Base-by-base conservation (phyloP, 92 coral and sea anemone genomes). In the Anthopleura xanthogrammica region DNA sequence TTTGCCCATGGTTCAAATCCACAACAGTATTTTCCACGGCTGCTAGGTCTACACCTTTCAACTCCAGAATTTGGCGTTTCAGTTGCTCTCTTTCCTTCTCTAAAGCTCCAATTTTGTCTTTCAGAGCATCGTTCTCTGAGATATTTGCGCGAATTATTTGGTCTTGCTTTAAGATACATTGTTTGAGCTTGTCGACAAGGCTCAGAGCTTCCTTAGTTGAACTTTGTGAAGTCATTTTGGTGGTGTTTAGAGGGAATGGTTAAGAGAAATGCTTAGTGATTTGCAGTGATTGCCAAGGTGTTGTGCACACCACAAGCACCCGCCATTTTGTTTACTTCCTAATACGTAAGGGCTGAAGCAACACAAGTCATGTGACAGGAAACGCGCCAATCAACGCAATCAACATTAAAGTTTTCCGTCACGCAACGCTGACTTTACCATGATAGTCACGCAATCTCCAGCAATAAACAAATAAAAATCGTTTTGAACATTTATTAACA, bases 91-190 rank as follows among this genome's bases (percentile, higher is more conserved):
- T 86, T 85, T 93, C 98, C 73, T 84, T 88, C 83, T 93, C 98
- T 41, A 93, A 85, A 50, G 79, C 83, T 60, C 71, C 81, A 39
- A 91, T 85, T 20, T 70, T 70, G 1, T 52, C 40, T 57, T 83
- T 88, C 76, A 93, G 79, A 10, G 70, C 75, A 42, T 80, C 88
- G 40, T 87, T 90, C 77, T 93, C 98, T 22, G 90, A 87, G 29
- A 66, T 83, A 79, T 93, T 88, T 10, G 66, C 85, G 60, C 91
- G 94, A 42, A 93, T 93, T 16, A 75, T 78, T 84, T 93, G 91
- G 77, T 93, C 98, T 86, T 93, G 98, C 90, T 85, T 93, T 79
- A 92, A 78, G 66, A 93, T 93, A 75, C 93, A 89, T 40, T 83
- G 85, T 68, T 91, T 93, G 5, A 93, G 72, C 12, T 90, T 87